Conservation (phyloP, 2,113 vertebrate genomes). For the Otus sunia region DNA sequence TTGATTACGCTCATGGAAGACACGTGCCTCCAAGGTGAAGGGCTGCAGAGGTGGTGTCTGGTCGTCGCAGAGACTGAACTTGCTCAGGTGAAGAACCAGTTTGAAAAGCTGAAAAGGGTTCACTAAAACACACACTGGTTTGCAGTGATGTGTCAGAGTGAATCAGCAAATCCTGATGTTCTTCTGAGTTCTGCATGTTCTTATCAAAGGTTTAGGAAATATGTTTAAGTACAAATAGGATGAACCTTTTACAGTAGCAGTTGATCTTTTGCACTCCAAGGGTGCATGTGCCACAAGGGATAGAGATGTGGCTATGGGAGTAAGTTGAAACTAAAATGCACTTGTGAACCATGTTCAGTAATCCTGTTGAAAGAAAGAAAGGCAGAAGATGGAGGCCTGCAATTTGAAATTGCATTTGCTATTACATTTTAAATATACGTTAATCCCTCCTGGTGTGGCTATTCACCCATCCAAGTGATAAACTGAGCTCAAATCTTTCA, state of each 20-base stretch:
- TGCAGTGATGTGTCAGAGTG: accelerated
- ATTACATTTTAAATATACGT: slow-evolving; percentile 2
- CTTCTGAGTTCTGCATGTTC: background rate
- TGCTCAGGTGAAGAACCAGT: background rate
- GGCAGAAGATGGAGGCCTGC: background rate
- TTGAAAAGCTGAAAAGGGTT: background rate
- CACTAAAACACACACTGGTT: background rate
- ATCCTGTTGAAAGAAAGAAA: slow-evolving; percentile 1
- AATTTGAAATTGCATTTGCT: slow-evolving; percentile 19
- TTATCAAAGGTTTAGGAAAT: background rate
- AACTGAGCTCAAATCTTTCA: background rate
- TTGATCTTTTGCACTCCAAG: background rate
- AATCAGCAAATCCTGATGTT: background rate
- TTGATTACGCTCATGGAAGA: background rate
- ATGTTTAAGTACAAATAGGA: background rate
- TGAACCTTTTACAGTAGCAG: background rate
- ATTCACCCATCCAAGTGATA: background rate
- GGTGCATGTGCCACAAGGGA: background rate
- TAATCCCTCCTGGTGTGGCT: background rate
- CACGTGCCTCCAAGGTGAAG: background rate
- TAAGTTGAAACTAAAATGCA: background rate
- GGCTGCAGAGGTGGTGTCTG: background rate
- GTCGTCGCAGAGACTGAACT: background rate
- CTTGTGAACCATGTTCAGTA: background rate
- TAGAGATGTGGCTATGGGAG: background rate